phyloP scores from a whole-genome alignment of 2,113 vertebrate species.

The Barnardius zonarius region DNA sequence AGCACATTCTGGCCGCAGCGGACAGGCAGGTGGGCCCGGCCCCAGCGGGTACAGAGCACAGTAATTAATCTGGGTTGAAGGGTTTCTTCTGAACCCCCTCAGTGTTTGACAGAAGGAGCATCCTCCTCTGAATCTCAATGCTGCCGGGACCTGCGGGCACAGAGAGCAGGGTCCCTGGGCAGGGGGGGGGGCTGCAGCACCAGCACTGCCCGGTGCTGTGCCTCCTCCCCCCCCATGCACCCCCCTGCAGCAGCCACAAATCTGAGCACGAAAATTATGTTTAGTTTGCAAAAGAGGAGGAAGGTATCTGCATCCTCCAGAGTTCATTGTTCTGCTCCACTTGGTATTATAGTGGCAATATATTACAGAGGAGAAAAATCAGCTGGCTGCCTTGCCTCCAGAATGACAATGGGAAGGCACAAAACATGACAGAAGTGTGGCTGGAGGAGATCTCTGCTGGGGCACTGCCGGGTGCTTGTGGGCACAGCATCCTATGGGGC shows the following conservation, averaged over 20 bases:
- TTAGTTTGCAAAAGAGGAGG: conserved; percentile 65
- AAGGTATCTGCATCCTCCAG: conserved; percentile 52
- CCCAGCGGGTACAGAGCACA: background rate
- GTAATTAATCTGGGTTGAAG: conserved; percentile 56
- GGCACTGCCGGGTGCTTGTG: accelerated
- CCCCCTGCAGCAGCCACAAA: background rate
- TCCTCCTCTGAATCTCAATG: background rate
- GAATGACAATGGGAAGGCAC: conserved; percentile 26
- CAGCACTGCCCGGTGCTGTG: accelerated
- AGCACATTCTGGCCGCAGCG: background rate
- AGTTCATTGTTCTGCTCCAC: conserved; percentile 67
- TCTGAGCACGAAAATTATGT: conserved; percentile 48
- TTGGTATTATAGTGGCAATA: conserved; percentile 57
- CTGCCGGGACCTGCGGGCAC: background rate
- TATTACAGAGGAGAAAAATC: conserved; percentile 48
- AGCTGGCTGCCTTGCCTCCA: background rate
- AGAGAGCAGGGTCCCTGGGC: accelerated
- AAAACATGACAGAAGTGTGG: background rate
- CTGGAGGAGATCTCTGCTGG: background rate
- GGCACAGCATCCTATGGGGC: background rate
- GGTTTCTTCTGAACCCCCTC: background rate
- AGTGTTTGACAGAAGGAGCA: background rate
- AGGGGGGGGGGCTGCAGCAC: background rate
- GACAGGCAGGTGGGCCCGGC: conserved; percentile 21
- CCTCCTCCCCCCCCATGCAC: accelerated